Evolutionary conservation across 2,797 vertebrate genomes (phyloP), one percentile per base, ranked within the genome.

Genomic region (Cephalopachus bancanus): DNA sequence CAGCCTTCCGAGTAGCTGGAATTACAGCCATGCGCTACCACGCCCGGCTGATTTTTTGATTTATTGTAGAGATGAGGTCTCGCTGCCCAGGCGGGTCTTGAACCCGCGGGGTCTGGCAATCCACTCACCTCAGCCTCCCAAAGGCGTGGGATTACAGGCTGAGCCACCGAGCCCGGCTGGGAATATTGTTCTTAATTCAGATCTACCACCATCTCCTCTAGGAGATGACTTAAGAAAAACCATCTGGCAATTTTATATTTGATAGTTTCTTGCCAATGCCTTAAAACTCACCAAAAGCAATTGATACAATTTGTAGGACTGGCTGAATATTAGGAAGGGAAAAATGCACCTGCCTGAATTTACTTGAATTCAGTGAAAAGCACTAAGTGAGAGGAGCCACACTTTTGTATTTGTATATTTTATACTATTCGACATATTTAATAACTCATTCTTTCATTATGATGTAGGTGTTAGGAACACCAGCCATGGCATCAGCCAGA

Each of bases 121-220:
- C n/a, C n/a, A n/a, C n/a, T n/a, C n/a, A n/a, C n/a, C n/a, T n/a
- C n/a, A n/a, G n/a, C n/a, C n/a, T n/a, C n/a, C n/a, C n/a, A n/a
- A n/a, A n/a, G n/a, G n/a, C n/a, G n/a, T n/a, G n/a, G n/a, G n/a
- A n/a, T n/a, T n/a, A n/a, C n/a, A n/a, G n/a, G n/a, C n/a, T n/a
- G n/a, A n/a, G n/a, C n/a, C n/a, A n/a, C n/a, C n/a, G n/a, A n/a
- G n/a, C n/a, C n/a, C n/a, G n/a, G n/a, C n/a, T 84, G 83, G 79
- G 71, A 79, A 76, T 91, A 20, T 89, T 91, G 14, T 79, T 85
- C 37, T 93, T 93, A 84, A 88, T 94, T 87, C 89, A 86, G 53
- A 86, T 84, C 72, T 92, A 72, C 37, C 24, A 62, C 60, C 22
- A 83, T 75, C 28, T 94, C 59, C 67, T 65, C 26, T 11, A 91